Conservation (phyloP, 1,140 invertebrate species). For the Papilio dardanus region DNA sequence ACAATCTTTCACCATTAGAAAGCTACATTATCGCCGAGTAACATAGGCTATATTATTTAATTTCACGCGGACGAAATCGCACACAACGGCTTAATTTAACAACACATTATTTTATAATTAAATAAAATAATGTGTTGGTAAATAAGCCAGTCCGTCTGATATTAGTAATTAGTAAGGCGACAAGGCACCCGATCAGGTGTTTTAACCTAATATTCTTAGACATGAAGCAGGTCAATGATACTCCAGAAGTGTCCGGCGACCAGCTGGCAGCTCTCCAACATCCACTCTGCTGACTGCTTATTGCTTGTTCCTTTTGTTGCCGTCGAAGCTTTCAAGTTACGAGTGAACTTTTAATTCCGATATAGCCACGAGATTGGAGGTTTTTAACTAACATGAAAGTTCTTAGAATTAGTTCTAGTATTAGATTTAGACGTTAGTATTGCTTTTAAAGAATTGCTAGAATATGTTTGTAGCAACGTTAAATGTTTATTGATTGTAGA, state of each 20-base stretch:
- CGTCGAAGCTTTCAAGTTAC: not conserved
- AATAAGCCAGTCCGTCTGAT: too few relatives aligned
- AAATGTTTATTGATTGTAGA: not conserved
- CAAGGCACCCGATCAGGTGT: not conserved
- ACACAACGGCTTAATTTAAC: too few relatives aligned
- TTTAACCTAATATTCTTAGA: not conserved
- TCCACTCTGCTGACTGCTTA: constrained; percentile 10
- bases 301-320: constrained; percentile 28
- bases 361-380: not conserved
- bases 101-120: too few relatives aligned
- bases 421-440: too few relatives aligned
- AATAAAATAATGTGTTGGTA: too few relatives aligned
- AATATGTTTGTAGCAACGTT: not conserved
- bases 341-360: not conserved
- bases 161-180: not conserved
- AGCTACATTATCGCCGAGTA: too few relatives aligned
- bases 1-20: too few relatives aligned
- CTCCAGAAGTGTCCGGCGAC: not conserved
- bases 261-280: constrained; percentile 19
- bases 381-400: too few relatives aligned
- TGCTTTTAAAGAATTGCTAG: too few relatives aligned
- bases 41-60: too few relatives aligned
- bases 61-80: too few relatives aligned
- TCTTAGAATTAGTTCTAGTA: too few relatives aligned
- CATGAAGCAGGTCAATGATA: not conserved